A percentile compares a stretch with the other conserved stretches of the same genome.
Evolutionary conservation across 2,888 invertebrate species (phyloP).

Genomic region (Harmothoe impar): DNA sequence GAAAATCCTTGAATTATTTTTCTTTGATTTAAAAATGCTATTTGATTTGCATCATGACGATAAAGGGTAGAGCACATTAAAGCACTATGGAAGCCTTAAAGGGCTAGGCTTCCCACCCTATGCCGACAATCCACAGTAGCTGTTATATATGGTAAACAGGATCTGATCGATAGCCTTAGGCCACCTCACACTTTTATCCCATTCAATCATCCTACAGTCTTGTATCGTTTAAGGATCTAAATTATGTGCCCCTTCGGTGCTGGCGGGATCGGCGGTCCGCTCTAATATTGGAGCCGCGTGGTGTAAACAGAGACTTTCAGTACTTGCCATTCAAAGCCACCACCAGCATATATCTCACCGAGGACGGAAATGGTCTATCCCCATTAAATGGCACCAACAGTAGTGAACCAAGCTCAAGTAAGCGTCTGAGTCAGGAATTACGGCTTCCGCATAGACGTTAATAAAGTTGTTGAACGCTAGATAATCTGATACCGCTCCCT

Average conservation of each 20-base stretch:
- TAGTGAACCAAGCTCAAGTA: no score
- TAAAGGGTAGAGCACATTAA: no score
- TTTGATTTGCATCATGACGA: no score
- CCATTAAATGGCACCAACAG: neutral
- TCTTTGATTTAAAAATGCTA: no score
- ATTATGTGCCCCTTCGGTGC: neutral
- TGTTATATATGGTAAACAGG: constrained; percentile 19
- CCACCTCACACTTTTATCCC: constrained; percentile 36
- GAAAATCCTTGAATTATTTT: no score
- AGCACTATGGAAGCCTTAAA: no score
- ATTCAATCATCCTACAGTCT: constrained; percentile 17
- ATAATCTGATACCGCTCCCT: no score
- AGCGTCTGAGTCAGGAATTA: no score
- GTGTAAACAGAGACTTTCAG: constrained; percentile 21
- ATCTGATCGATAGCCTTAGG: neutral
- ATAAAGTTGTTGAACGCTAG: no score
- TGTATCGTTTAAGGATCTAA: constrained; percentile 49
- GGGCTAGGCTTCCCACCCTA: no score
- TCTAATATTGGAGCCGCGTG: neutral
- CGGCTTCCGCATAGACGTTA: no score
- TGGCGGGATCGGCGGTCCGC: neutral
- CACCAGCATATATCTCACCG: neutral
- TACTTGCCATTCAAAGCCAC: constrained; percentile 23
- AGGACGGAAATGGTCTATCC: neutral
- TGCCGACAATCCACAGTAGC: neutral